Conservation (phyloP, 2,113 vertebrate genomes). For the Coturnix japonica region DNA sequence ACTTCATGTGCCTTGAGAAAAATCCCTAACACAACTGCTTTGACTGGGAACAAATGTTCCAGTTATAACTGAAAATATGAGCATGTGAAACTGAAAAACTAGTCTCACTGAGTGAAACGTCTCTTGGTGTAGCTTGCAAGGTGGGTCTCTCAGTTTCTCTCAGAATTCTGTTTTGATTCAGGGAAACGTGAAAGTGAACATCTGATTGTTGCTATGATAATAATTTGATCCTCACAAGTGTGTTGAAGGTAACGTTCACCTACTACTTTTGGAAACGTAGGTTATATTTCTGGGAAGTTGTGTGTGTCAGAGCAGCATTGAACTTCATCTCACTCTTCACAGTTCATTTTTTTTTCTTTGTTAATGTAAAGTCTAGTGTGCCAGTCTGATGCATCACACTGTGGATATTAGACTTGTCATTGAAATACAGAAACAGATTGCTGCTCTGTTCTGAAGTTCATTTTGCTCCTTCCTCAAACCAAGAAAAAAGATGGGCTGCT, state of each 20-base stretch:
- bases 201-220: neutral
- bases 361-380: neutral
- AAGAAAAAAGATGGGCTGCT: neutral
- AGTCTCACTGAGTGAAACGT: neutral
- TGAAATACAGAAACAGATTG: neutral
- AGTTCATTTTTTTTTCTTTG: neutral
- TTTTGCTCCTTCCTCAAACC: neutral
- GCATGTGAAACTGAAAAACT: neutral
- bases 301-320: neutral
- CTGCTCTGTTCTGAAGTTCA: neutral
- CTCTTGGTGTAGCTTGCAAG: neutral
- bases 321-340: neutral
- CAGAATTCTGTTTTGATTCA: neutral
- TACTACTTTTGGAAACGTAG: neutral
- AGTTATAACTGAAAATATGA: neutral
- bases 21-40: neutral
- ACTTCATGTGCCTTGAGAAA: neutral
- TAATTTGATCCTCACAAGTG: neutral
- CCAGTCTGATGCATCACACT: neutral
- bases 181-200: fast-evolving
- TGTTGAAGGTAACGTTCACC: neutral
- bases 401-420: neutral
- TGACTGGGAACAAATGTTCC: neutral
- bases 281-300: neutral
- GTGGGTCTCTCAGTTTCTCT: neutral